phyloP scores from a whole-genome alignment of 2,888 invertebrate species.

The Mythimna albipuncta region DNA sequence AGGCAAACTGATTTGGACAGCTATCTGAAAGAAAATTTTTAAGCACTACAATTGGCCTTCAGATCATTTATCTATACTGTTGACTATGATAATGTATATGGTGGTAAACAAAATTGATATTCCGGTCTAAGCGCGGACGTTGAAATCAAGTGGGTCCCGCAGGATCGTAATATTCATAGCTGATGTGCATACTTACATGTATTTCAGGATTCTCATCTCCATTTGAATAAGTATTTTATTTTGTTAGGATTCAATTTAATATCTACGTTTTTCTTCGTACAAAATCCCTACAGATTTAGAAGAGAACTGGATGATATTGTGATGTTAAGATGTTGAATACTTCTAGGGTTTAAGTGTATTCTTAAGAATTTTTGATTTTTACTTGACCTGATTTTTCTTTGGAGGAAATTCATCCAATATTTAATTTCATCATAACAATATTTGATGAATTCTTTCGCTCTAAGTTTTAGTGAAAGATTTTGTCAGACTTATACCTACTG shows the following conservation, averaged over 20 bases:
- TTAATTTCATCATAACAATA: no score
- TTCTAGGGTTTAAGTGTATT: neutral
- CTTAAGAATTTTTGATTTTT: neutral
- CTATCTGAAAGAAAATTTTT: no score
- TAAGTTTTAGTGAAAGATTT: no score
- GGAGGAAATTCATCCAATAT: no score
- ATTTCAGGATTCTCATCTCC: slow-evolving; percentile 9
- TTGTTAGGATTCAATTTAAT: slow-evolving; percentile 43
- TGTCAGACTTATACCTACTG: no score
- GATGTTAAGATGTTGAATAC: slow-evolving; percentile 13
- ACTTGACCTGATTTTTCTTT: no score
- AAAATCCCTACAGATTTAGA: slow-evolving; percentile 23
- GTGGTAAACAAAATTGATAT: slow-evolving; percentile 25
- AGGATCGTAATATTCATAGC: slow-evolving; percentile 28
- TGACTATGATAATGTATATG: no score
- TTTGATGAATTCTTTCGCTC: no score
- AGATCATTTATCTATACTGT: no score
- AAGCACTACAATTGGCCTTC: no score
- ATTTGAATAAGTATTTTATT: slow-evolving; percentile 52
- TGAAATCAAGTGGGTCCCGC: slow-evolving; percentile 28
- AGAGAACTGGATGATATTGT: slow-evolving; percentile 11
- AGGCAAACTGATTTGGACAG: no score
- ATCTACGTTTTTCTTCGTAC: slow-evolving; percentile 11
- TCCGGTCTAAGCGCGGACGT: slow-evolving; percentile 29
- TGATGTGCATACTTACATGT: slow-evolving; percentile 15